Conservation (phyloP, 2,113 vertebrate genomes). For the Zosterops lateralis region DNA sequence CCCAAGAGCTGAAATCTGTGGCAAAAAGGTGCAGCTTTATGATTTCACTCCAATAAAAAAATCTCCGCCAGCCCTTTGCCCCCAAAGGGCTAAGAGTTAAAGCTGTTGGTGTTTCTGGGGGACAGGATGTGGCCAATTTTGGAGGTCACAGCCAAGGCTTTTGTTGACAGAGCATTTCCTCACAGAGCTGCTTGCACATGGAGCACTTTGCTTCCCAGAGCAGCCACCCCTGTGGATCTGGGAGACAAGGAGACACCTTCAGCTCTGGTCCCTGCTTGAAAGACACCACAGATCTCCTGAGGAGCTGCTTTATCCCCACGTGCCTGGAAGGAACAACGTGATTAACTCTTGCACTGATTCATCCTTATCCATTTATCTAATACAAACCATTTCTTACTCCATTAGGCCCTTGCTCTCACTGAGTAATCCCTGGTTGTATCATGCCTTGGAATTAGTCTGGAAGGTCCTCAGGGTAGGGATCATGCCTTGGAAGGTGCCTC, state of each 20-base stretch:
- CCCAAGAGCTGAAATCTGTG: neutral
- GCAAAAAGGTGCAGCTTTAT: neutral
- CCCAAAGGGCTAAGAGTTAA: neutral
- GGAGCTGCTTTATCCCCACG: neutral
- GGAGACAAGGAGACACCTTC: neutral
- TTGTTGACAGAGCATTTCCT: neutral
- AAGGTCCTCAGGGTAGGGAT: constrained; percentile 61
- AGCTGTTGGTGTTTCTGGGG: neutral
- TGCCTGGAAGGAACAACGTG: neutral
- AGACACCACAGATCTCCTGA: neutral
- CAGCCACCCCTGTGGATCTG: neutral
- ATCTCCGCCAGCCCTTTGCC: neutral
- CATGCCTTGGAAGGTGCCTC: constrained; percentile 57
- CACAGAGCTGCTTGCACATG: fast-evolving
- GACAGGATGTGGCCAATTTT: neutral
- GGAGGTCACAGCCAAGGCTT: neutral
- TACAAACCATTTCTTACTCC: constrained; percentile 51
- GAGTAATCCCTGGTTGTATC: constrained; percentile 45
- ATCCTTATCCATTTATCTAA: constrained; percentile 57
- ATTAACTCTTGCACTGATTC: constrained; percentile 57
- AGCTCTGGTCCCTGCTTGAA: neutral
- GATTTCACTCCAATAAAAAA: neutral
- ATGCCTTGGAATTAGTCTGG: constrained; percentile 54
- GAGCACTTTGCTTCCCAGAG: neutral
- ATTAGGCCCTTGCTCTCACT: constrained; percentile 47